Conservation (phyloP, 1,140 invertebrate species). For the Diabrotica virgifera region DNA sequence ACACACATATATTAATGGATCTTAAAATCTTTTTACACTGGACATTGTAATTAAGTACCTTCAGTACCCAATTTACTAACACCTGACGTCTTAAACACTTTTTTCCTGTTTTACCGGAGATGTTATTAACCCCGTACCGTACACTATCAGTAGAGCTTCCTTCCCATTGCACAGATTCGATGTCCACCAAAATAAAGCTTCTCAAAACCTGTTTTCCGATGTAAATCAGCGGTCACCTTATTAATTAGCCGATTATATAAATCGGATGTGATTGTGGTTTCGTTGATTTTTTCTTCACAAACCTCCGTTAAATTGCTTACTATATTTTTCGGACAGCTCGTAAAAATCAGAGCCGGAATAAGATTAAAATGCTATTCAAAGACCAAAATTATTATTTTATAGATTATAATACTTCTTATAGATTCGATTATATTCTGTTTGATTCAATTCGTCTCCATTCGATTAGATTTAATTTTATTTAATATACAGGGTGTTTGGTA, state of each 20-base stretch:
- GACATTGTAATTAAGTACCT: no score
- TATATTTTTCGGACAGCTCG: not conserved
- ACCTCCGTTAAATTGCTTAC: conserved; percentile 4
- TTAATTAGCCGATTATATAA: conserved; percentile 16
- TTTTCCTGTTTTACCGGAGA: not conserved
- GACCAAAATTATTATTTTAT: no score
- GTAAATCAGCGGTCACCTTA: conserved; percentile 5
- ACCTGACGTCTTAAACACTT: not conserved
- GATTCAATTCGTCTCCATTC: no score
- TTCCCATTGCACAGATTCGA: not conserved
- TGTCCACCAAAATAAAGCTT: not conserved
- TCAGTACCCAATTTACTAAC: no score
- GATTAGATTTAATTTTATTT: no score
- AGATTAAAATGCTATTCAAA: not conserved
- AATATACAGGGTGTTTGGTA: no score
- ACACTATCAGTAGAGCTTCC: not conserved
- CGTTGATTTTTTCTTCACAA: conserved; percentile 6
- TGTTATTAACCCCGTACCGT: not conserved
- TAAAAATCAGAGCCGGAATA: not conserved
- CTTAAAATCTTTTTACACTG: no score
- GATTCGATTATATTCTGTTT: no score
- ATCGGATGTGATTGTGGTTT: conserved; percentile 21
- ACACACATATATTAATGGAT: no score
- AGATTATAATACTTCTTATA: no score
- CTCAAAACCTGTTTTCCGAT: conserved; percentile 12